These are phyloP conservation scores for Acanthosepion lycidas DNA, from an alignment of 2,888 invertebrate genomes.

Conservation along the genomic window DNA sequence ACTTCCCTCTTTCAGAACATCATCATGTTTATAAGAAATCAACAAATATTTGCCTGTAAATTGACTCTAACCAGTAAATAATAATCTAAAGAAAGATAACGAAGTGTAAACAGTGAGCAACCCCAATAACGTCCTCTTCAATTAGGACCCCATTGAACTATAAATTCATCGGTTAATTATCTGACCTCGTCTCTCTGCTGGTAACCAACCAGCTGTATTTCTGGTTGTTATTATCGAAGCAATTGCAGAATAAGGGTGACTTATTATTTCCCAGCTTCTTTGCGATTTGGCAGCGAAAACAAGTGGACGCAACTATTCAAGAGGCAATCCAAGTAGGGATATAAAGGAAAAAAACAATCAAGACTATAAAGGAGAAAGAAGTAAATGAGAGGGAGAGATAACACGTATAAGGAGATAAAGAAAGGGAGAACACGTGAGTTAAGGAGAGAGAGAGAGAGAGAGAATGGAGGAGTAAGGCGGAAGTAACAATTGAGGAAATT, in stretches of 20 bases:
- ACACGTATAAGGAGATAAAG: background rate
- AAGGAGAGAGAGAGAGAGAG: background rate
- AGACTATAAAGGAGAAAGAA: background rate
- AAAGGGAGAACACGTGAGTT: too few relatives aligned
- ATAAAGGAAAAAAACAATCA: background rate
- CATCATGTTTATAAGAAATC: background rate
- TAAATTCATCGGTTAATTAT: too few relatives aligned
- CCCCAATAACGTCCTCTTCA: too few relatives aligned
- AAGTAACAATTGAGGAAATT: background rate
- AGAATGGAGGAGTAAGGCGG: background rate
- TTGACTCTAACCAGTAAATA: background rate
- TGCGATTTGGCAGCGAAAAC: background rate
- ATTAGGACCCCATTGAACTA: too few relatives aligned
- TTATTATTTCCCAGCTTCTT: background rate
- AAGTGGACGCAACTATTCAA: background rate
- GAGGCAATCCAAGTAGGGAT: background rate
- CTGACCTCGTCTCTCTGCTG: too few relatives aligned
- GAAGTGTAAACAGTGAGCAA: background rate
- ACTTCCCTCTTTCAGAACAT: too few relatives aligned
- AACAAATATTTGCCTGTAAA: background rate
- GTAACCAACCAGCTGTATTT: too few relatives aligned
- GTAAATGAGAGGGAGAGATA: background rate
- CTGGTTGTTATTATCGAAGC: background rate
- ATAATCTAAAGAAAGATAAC: background rate
- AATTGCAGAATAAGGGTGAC: background rate